These are phyloP conservation scores for Chaetogeoica ovagalla DNA, from an alignment of 2,888 invertebrate genomes.

Conservation along the genomic window DNA sequence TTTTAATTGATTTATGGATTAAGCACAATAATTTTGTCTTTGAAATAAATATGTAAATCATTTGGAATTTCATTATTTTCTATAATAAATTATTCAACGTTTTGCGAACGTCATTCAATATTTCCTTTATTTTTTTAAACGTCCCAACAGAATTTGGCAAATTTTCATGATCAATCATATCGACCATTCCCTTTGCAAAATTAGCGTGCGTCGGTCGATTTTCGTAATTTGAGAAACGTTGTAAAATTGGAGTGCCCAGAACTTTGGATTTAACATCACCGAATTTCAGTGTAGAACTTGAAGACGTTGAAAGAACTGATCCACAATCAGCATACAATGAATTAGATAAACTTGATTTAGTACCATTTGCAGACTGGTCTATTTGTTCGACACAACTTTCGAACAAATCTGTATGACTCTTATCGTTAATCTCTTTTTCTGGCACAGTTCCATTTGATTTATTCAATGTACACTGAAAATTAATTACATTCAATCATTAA, in stretches of 20 bases:
- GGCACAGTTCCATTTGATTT: neutral
- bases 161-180: conserved; percentile 43
- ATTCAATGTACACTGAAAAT: conserved; percentile 5
- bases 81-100: conserved; percentile 30
- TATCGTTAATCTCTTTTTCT: neutral
- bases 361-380: neutral
- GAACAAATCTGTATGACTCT: neutral
- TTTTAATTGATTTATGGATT: no score
- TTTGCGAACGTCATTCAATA: conserved; percentile 39
- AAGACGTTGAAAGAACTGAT: neutral
- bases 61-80: neutral
- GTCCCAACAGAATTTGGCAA: conserved; percentile 39
- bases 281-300: conserved; percentile 15
- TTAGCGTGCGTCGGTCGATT: conserved; percentile 20
- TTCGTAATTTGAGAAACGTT: conserved; percentile 18
- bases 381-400: neutral
- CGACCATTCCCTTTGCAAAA: conserved; percentile 46
- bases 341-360: neutral
- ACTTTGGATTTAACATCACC: conserved; percentile 35
- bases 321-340: neutral
- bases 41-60: conserved; percentile 15
- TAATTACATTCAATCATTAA: neutral
- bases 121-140: conserved; percentile 36
- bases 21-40: neutral
- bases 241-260: conserved; percentile 27